Evolutionary conservation across 2,113 vertebrate genomes (phyloP), one percentile per base, ranked within the genome.

Genomic region (Protomyctophum bolini): DNA sequence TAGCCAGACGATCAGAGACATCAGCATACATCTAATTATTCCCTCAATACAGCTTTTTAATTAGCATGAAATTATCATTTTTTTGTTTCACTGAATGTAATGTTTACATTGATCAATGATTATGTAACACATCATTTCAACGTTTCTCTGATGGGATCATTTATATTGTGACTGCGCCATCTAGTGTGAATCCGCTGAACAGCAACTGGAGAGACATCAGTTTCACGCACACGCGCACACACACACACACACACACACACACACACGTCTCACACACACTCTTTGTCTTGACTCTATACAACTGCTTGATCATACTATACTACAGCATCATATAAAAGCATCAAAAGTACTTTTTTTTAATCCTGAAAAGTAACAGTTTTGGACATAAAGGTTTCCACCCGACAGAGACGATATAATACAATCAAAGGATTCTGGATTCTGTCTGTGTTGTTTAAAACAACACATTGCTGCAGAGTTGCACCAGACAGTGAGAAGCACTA

Each of bases 151-250:
- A 21, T 2, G 29, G 8, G 65, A 72, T 45, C 0, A 70, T 80
- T 72, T 14, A 50, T 66, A 66, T 60, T 52, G 15, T 60, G 3
- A 83, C 41, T 65, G 6, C 47, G 50, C 86, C 86, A 80, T 56
- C 88, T 88, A 81, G 82, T 86, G 88, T 66, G 21, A 0, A 71
- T 28, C 14, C 64, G 52, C 3, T 1, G 54, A 79, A 80, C 33
- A 49, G 2, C 28, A n/a, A n/a, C 61, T 4, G 21, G 0, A 0
- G 9, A 56, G 45, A 41, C 33, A 41, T 29, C 15, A 3, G 21
- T 6, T 29, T n/a, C 51, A 21, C 21, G 2, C 21, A 21, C 21
- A 21, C 21, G 2, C 21, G 2, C 21, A 21, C 21, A 21, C 21
- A 21, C 21, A 21, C 21, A 21, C 21, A 21, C 21, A 21, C 21